These are phyloP conservation scores for Halcyon chelicuti DNA, from an alignment of 2,797 vertebrate species.

Conservation along the genomic window DNA sequence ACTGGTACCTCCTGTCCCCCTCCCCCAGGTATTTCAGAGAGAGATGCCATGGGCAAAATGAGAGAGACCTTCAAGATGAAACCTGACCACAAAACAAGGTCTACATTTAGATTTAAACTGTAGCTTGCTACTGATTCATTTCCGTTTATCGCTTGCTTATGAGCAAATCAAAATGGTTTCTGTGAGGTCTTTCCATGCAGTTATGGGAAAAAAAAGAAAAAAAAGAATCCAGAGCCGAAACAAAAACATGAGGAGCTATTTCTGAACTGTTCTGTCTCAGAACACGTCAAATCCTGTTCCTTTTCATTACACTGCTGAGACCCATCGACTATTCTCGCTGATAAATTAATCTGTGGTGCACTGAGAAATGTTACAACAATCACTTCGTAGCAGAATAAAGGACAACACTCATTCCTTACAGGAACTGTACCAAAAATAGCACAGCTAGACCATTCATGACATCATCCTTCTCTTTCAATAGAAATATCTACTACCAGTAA, in stretches of 20 bases:
- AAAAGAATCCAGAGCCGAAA: background rate
- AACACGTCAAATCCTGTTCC: background rate
- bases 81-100: background rate
- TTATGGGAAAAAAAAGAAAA: background rate
- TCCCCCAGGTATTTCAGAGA: background rate
- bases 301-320: background rate
- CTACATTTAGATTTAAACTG: background rate
- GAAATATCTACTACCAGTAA: background rate
- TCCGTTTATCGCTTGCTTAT: background rate
- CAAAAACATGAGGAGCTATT: background rate
- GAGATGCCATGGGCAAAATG: rapidly evolving
- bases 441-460: background rate
- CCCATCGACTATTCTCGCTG: background rate
- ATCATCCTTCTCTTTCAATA: background rate
- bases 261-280: background rate
- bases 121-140: background rate
- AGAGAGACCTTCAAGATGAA: background rate
- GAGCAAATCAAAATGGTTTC: background rate
- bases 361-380: background rate
- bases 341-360: background rate
- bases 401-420: background rate
- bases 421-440: background rate
- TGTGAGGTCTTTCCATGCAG: background rate
- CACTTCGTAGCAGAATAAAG: background rate
- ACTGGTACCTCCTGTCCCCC: rapidly evolving